Evolutionary conservation across 2,113 vertebrate genomes (phyloP).

Genomic region (Anguilla japonica): DNA sequence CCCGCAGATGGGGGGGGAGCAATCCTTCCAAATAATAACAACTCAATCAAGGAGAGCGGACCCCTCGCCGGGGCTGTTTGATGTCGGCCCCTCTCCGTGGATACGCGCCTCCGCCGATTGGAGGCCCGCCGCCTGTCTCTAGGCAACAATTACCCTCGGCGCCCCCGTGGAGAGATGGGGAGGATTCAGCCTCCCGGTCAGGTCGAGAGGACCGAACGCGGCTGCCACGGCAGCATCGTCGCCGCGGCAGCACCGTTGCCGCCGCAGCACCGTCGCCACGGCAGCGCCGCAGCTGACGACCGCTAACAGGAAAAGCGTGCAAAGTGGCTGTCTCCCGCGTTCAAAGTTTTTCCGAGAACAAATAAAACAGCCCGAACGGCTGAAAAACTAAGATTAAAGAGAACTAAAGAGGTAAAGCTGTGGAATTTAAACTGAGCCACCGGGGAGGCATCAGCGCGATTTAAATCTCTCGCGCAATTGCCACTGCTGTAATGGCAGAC

Average conservation of each 20-base stretch:
- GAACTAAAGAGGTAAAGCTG: neutral
- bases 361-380: neutral
- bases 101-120: neutral
- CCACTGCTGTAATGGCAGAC: neutral
- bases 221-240: too few species aligned
- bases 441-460: neutral
- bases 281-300: too few species aligned
- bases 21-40: constrained; percentile 10
- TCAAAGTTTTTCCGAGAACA: neutral
- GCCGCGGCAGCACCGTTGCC: too few species aligned
- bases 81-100: neutral
- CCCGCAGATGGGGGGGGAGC: neutral
- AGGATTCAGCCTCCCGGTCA: neutral
- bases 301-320: too few species aligned
- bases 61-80: neutral
- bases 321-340: neutral
- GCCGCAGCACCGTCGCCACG: too few species aligned
- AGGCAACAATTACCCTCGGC: neutral
- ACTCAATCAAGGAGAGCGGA: constrained; percentile 1
- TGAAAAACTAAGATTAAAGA: neutral
- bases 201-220: neutral
- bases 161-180: neutral
- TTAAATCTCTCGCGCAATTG: constrained; percentile 9
- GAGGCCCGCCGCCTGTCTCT: neutral
- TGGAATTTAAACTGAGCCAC: neutral